Base-by-base conservation (phyloP, 2,888 invertebrate genomes). In the Hemistola chrysoprasaria region DNA sequence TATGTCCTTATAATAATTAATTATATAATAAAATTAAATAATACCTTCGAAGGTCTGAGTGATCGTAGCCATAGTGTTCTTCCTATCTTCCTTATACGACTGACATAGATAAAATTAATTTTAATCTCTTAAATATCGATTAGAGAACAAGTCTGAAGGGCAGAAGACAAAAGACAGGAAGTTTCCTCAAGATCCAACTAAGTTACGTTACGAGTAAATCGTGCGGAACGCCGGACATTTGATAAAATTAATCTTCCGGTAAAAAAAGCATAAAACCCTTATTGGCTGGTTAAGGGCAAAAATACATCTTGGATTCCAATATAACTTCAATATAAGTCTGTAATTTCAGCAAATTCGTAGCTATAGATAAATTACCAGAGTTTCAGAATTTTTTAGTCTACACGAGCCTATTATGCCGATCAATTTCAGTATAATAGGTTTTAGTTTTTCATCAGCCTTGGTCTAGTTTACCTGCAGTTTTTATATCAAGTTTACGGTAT, bases 71-170 rank as follows among this genome's bases (percentile, higher is more conserved):
- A 83, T 84, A 34, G 48, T 67, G 33, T 53, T 56, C 30, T 40
- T 41, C 21, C 55, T 43, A 46, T 47, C 53, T 63, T 53, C 62
- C 58, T 56, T 43, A 53, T 67, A 38, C 44, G 50, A 84, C 71
- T 84, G 82, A 60, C 62, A 49, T 59, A 53, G 53, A 51, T 48
- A 59, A 77, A 72, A 77, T 75, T 70, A 75, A 67, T 60, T 68
- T 71, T 59, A 60, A 67, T 68, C 69, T 65, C 65, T 73, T 86
- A 85, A 83, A 85, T 83, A 83, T 80, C 53, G 40, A 44, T 47
- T 33, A 43, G 36, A 40, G 29, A 28, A 29, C 39, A 51, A 49
- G 51, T 50, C 39, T 49, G 48, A 75, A 75, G 78, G 75, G 47
- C 59, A 28, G 6, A 16, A 2, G 6, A 43, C 47, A 60, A 70